Percentiles rank a stretch among this genome's conserved stretches.
Conservation (phyloP, 2,888 invertebrate genomes). For the Antitype chi region DNA sequence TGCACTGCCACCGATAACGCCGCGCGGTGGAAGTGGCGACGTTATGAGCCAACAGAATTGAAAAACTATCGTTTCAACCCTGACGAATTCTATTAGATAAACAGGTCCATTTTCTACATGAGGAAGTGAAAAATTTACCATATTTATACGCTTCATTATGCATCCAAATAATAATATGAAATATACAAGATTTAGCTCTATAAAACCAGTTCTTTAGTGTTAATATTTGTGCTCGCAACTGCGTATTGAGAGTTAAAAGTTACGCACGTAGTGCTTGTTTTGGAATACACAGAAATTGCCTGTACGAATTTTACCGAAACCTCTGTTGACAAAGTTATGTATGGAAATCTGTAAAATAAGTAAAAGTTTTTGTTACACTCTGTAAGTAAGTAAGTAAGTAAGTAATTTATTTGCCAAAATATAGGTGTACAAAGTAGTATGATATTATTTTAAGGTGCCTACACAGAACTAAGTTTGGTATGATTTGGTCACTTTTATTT, state of each 20-base stretch:
- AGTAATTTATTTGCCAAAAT: no score
- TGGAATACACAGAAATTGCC: conserved; percentile 13
- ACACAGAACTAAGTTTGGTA: no score
- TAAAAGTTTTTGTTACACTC: neutral
- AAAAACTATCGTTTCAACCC: conserved; percentile 2
- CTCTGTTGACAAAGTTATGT: neutral
- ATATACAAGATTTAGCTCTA: conserved; percentile 45
- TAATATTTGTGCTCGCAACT: conserved; percentile 35
- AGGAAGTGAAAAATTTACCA: conserved; percentile 45
- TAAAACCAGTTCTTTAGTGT: conserved; percentile 39
- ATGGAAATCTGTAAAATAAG: neutral
- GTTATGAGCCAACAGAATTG: no score
- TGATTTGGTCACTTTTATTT: neutral
- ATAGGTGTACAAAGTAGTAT: no score
- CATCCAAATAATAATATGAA: conserved; percentile 35
- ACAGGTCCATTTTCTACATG: conserved; percentile 24
- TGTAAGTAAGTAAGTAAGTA: no score
- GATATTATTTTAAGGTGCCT: no score
- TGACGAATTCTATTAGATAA: conserved; percentile 18
- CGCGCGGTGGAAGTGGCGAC: no score
- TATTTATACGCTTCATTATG: conserved; percentile 33
- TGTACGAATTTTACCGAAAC: neutral
- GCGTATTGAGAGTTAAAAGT: conserved; percentile 21
- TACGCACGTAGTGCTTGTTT: conserved; percentile 24
- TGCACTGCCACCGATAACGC: no score